Evolutionary conservation across 2,888 invertebrate genomes (phyloP), one percentile per base, ranked within the genome.

Genomic region (Oligia fasciuncula): DNA sequence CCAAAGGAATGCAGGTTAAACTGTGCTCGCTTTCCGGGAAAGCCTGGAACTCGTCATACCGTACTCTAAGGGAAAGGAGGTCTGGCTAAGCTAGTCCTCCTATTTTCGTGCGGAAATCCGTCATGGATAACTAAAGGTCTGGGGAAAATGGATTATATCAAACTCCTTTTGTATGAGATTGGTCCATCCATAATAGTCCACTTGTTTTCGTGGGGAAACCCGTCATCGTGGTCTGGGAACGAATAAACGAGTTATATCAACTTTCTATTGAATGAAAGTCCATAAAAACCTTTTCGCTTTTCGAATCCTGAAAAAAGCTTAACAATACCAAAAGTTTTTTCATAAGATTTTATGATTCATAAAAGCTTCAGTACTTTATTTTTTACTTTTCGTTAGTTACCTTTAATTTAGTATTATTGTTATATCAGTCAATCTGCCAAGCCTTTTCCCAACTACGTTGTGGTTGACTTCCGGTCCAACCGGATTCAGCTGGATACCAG

Each of bases 1-100:
- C 80, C 80, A 14, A n/a, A 69, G 77, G 80, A 19, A 9, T 43
- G 14, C n/a, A 84, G 80, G 84, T 84, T 80, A 84, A 63, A 80
- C 78, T 80, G 60, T 60, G 43, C 79, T 63, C n/a, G 68, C 79
- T 84, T n/a, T 46, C 49, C 29, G 29, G 68, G 14, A 17, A 35
- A 68, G 63, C 62, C 63, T 78, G 49, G 49, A 77, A 65, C 68
- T 84, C 80, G 68, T 69, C 78, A 69, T 60, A 69, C 40, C 19
- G 17, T 84, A 0, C 80, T 46, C 80, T 6, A 2, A 78, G 78
- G 80, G 40, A 0, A 14, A n/a, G 43, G n/a, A 54, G 54, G 68
- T 68, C 46, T 68, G 23, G 14, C 43, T 35, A 17, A 67, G 62
- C 23, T 46, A 83, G 77, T 83, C 0, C 19, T 54, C 17, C 40